Evolutionary conservation across 2,797 vertebrate species (phyloP), one percentile per base, ranked within the genome.

Genomic region (Melanogrammus aeglefinus): DNA sequence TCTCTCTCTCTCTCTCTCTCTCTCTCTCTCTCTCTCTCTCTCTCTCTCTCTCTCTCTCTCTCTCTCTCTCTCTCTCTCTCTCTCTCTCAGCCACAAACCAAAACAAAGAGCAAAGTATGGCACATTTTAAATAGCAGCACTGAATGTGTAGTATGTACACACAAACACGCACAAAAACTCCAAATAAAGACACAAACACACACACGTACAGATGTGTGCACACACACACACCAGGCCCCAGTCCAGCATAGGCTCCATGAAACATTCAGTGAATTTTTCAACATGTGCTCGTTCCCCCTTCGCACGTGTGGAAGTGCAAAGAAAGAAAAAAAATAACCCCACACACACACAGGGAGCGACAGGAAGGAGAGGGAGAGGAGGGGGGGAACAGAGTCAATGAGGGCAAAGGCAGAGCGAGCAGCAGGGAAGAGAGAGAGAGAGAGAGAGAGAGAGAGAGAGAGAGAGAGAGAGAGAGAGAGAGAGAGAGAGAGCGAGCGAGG

Each of bases 261-360:
- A 94, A 94, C 92, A 94, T 93, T 94, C 88, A 93, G 86, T 90
- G 88, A 87, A 91, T 92, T 93, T 92, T 92, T 90, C 90, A 91
- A 92, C 93, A 93, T 92, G 91, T 94, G 91, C 92, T 89, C 87
- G 88, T 91, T 92, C 87, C 88, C 83, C 88, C 88, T 90, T 86
- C 79, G 85, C 91, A 92, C 89, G 81, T 93, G 90, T 90, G 90
- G 83, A 89, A 91, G 85, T 86, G 89, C 79, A 86, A 84, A 88
- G 86, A 86, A 75, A 77, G 18, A 57, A 36, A 29, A 51, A 13
- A 47, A 12, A 47, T 14, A 47, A 47, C 44, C 89, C 90, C 83
- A 89, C 83, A 85, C 82, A 72, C 47, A 70, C 31, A 78, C 75
- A 80, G 24, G 70, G 77, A 76, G 74, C 83, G 80, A 79, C 72